These are phyloP conservation scores for Tarsius wallacei DNA, from an alignment of 2,797 vertebrate genomes.

Conservation along the genomic window DNA sequence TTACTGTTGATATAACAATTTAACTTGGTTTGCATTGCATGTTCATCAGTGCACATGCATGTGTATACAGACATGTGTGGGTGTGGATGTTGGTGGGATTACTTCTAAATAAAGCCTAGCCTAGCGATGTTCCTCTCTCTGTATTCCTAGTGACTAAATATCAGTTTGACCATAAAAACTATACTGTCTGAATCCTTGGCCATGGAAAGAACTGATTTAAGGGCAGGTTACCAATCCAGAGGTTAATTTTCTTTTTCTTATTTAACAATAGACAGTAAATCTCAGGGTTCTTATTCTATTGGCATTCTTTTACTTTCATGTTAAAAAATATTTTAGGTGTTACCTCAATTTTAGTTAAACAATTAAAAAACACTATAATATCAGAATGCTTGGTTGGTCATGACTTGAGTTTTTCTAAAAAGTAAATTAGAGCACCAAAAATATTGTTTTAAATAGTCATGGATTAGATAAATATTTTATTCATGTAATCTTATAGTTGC, in stretches of 20 bases:
- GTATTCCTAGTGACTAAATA: background rate
- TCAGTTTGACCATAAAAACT: background rate
- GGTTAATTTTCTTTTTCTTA: background rate
- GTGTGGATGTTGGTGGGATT: accelerated
- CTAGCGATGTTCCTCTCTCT: background rate
- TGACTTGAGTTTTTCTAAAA: background rate
- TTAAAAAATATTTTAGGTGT: background rate
- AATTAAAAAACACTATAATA: background rate
- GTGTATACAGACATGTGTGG: accelerated
- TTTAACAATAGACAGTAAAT: background rate
- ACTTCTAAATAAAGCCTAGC: background rate
- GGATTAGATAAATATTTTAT: background rate
- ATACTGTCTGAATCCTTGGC: background rate
- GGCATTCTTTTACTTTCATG: background rate
- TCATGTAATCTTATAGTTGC: background rate
- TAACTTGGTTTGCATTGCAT: background rate
- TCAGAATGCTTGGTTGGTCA: background rate
- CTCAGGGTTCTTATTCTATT: background rate
- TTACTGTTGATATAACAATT: background rate
- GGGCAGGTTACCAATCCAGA: no score
- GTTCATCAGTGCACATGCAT: accelerated
- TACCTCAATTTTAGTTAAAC: background rate
- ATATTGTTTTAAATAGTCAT: background rate
- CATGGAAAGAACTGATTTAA: background rate
- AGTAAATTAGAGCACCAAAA: background rate